Conservation (phyloP, 2,113 vertebrate genomes). For the Emydura subglobosa region DNA sequence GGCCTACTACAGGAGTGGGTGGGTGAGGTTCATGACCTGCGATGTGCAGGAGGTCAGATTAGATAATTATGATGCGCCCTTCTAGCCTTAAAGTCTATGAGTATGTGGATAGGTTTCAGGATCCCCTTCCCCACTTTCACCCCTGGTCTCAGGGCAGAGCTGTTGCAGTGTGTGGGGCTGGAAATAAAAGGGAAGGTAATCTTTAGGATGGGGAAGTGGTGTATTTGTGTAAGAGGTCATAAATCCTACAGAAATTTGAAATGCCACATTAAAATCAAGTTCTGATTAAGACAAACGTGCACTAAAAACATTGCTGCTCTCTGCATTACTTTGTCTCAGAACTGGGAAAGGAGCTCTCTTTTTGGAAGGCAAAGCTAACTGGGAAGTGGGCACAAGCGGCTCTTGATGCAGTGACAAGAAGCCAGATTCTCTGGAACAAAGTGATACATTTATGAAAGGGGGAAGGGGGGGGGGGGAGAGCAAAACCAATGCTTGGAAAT, state of each 20-base stretch:
- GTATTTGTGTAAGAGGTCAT: slow-evolving; percentile 18
- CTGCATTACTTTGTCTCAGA: neutral
- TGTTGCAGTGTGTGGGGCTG: neutral
- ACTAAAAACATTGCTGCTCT: neutral
- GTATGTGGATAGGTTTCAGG: neutral
- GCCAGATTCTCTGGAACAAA: neutral
- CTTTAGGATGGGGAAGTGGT: neutral
- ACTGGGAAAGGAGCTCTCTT: neutral
- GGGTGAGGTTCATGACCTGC: neutral
- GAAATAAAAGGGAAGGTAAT: neutral
- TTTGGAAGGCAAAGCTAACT: slow-evolving; percentile 18
- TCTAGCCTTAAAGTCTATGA: neutral
- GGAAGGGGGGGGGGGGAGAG: too few relatives aligned
- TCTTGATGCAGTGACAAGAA: slow-evolving; percentile 24
- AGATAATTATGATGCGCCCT: neutral
- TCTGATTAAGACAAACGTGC: neutral
- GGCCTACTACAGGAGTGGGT: neutral
- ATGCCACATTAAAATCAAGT: neutral
- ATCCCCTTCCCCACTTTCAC: neutral
- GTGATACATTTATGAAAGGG: neutral
- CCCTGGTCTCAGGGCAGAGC: neutral
- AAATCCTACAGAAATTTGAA: neutral
- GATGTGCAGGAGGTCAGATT: neutral
- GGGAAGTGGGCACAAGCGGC: neutral
- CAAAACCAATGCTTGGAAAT: neutral